Conservation (phyloP, 2,888 invertebrate species). For the Ptychoptera albimana region DNA sequence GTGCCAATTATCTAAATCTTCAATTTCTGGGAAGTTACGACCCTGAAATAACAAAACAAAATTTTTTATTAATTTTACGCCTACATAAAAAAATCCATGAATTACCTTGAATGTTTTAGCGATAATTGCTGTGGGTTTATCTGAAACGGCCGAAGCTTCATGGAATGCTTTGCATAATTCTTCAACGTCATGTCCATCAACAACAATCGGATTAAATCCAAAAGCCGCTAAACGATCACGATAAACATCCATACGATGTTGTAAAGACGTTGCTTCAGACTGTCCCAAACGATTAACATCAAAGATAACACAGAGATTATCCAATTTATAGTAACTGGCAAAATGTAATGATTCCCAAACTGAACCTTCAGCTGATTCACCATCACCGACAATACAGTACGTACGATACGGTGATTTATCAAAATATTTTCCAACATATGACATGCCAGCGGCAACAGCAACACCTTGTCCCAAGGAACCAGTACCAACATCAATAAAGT, state of each 20-base stretch:
- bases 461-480: slow-evolving; percentile 96
- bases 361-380: slow-evolving; percentile 96
- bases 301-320: slow-evolving; percentile 92
- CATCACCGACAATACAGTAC: slow-evolving; percentile 92
- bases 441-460: slow-evolving; percentile 94
- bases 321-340: slow-evolving; percentile 84
- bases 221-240: slow-evolving; percentile 75
- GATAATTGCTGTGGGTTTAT: slow-evolving; percentile 80
- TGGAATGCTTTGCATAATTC: slow-evolving; percentile 81
- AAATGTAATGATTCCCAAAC: slow-evolving; percentile 96
- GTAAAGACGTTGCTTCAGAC: slow-evolving; percentile 86
- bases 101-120: slow-evolving; percentile 93
- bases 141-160: slow-evolving; percentile 55
- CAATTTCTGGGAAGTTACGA: slow-evolving; percentile 60
- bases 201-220: slow-evolving; percentile 78
- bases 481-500: slow-evolving; percentile 96
- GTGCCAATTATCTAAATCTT: slow-evolving; percentile 93
- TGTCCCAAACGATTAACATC: slow-evolving; percentile 96
- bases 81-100: slow-evolving; percentile 15
- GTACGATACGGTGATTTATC: slow-evolving; percentile 67
- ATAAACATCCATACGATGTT: slow-evolving; percentile 75
- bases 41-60: background rate
- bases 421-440: slow-evolving; percentile 72
- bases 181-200: slow-evolving; percentile 93
- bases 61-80: no score